Base-by-base conservation (phyloP, 2,888 invertebrate species). In the Amorpha juglandis region DNA sequence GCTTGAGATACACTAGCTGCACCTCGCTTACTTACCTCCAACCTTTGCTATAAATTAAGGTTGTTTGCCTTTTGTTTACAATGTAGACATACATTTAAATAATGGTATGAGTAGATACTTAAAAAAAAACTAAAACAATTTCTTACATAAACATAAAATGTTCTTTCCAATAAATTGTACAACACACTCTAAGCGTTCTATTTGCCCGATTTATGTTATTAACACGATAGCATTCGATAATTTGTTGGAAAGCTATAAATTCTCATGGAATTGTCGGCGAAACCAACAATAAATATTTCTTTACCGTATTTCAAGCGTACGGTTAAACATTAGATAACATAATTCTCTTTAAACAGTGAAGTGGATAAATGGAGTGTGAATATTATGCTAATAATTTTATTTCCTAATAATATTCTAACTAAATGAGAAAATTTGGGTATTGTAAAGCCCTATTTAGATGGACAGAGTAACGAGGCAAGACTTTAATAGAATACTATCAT, bases 221-320 rank as follows among this genome's bases (percentile, higher is more conserved):
- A 58, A 58, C 58, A 58, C 58, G 19, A 42, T 50, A 50, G 9
- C 19, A 19, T 38, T 58, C 42, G 58, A 58, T 58, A 58, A 58
- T 58, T 58, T 58, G 58, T 58, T 58, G 42, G 58, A 58, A 58
- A 19, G 58, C 58, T 42, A 58, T 58, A 58, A 58, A 58, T 58
- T 38, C 42, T 42, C 58, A 21, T 58, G 42, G 58, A 58, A 58
- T 58, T 58, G 58, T 42, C 58, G 58, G 42, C 58, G 35, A 38
- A 19, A 42, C 42, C 38, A 42, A 58, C 42, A 42, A 58, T 58
- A 58, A 58, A 58, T 58, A 58, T 58, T 58, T 58, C 58, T 58
- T 42, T 58, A 42, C 19, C 58, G 58, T 58, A 58, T 58, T 58
- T 42, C 58, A 58, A 55, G 12, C 12, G 42, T 42, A 38, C 58